Evolutionary conservation across 2,888 invertebrate genomes (phyloP), one percentile per base, ranked within the genome.

Genomic region (Nycteola revayana): DNA sequence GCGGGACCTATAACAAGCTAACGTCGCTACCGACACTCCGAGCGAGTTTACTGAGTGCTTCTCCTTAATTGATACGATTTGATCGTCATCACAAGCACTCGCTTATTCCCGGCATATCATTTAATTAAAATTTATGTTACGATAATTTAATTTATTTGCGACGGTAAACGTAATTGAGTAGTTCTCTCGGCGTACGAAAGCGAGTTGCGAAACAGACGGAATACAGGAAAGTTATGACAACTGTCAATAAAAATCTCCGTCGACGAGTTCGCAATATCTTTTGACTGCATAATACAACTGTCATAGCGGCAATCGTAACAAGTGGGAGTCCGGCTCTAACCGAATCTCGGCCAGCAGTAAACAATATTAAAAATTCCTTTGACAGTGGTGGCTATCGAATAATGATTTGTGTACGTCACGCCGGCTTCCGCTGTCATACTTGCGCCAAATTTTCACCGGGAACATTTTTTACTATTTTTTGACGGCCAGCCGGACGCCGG

Each of bases 321-420:
- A 75, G 61, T 72, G 70, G 65, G 64, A 73, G 63, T 55, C 46
- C 49, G 49, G 46, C 52, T 53, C 40, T 66, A 67, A 74, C 71
- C 63, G 63, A 78, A 77, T 81, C 78, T 81, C 73, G 54, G 66
- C 73, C 53, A 66, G 58, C 54, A 66, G 69, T 75, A 73, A 75
- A 75, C 69, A 75, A 67, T 80, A 84, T 86, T 83, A 84, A 86
- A 88, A 85, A 86, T 83, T 87, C 78, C 70, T 85, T 87, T 83
- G 81, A 75, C 74, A 75, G 70, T 66, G 66, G 68, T 71, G 70
- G 66, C 76, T 73, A 77, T 82, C 76, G 75, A 83, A 79, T 80
- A 75, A 83, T 82, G 79, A 80, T 83, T 82, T 80, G 83, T 75
- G 75, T 75, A 69, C 74, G 75, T 78, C 81, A 77, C 71, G 58